A percentile compares a stretch with the other conserved stretches of the same genome.
Evolutionary conservation across 2,113 vertebrate species (phyloP).

Genomic region (Dermatemys mawii): DNA sequence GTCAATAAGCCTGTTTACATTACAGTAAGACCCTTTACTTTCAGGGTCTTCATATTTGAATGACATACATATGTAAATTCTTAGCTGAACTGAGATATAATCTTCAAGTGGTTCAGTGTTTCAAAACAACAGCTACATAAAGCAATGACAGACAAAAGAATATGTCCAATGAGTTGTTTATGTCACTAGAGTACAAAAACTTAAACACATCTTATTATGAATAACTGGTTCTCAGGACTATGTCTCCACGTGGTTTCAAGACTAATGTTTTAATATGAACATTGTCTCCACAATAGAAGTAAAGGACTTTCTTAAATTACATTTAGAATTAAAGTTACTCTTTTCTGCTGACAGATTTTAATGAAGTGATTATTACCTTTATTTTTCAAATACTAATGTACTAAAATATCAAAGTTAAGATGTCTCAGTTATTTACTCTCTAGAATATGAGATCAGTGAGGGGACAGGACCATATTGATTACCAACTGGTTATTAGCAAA

Average conservation of each 20-base stretch:
- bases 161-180: neutral
- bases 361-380: neutral
- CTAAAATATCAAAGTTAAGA: neutral
- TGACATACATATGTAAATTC: neutral
- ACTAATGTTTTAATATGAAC: neutral
- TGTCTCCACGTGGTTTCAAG: neutral
- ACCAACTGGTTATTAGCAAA: neutral
- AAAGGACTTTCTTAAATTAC: neutral
- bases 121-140: neutral
- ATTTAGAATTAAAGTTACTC: neutral
- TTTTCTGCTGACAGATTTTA: neutral
- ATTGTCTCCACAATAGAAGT: neutral
- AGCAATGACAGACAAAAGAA: neutral
- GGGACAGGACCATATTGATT: neutral
- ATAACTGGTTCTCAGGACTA: neutral
- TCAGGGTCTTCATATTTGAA: neutral
- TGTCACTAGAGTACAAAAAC: neutral
- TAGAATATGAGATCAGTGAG: neutral
- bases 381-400: neutral
- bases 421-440: neutral
- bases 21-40: too few relatives aligned
- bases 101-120: neutral
- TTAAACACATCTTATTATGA: neutral
- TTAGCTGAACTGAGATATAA: neutral
- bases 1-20: neutral